These are phyloP conservation scores for Drosophila planitibia DNA, from an alignment of 2,888 invertebrate species.

Conservation along the genomic window DNA sequence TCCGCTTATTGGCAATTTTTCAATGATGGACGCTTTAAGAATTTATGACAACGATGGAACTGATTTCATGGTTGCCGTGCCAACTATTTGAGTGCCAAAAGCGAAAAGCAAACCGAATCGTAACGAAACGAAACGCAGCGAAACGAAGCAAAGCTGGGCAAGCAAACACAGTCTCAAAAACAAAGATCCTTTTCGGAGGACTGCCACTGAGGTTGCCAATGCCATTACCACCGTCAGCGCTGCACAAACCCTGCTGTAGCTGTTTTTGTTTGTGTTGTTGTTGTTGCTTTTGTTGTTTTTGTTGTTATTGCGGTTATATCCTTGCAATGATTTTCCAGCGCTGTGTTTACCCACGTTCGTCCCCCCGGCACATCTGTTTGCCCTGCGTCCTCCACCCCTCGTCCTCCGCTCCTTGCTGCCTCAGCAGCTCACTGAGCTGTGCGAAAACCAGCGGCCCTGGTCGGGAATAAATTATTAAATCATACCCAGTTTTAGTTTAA, in stretches of 20 bases:
- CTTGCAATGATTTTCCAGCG: conserved; percentile 73
- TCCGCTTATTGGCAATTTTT: conserved; percentile 59
- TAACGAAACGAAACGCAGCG: conserved; percentile 33
- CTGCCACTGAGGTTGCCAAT: conserved; percentile 50
- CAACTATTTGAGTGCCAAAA: conserved; percentile 51
- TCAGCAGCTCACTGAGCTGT: conserved; percentile 65
- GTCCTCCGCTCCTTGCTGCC: conserved; percentile 8
- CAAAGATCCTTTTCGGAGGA: conserved; percentile 57
- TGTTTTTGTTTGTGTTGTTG: conserved; percentile 29
- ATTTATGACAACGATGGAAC: conserved; percentile 68
- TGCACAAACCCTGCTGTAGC: conserved; percentile 38
- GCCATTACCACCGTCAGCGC: conserved; percentile 69
- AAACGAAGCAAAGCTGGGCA: conserved; percentile 58
- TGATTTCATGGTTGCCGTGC: conserved; percentile 59
- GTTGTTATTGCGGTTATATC: conserved; percentile 64
- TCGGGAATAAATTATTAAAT: conserved; percentile 78
- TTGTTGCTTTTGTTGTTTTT: conserved; percentile 39
- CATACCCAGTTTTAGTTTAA: conserved; percentile 68
- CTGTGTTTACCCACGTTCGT: conserved; percentile 70
- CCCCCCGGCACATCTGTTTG: conserved; percentile 35
- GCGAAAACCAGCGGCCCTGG: conserved; percentile 60
- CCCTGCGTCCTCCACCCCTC: conserved; percentile 8
- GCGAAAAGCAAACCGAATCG: conserved; percentile 23
- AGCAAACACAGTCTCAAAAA: conserved; percentile 60
- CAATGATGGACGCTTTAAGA: conserved; percentile 69